These are phyloP conservation scores for Oscheius sp. DNA, from an alignment of 2,888 invertebrate genomes.

Conservation along the genomic window DNA sequence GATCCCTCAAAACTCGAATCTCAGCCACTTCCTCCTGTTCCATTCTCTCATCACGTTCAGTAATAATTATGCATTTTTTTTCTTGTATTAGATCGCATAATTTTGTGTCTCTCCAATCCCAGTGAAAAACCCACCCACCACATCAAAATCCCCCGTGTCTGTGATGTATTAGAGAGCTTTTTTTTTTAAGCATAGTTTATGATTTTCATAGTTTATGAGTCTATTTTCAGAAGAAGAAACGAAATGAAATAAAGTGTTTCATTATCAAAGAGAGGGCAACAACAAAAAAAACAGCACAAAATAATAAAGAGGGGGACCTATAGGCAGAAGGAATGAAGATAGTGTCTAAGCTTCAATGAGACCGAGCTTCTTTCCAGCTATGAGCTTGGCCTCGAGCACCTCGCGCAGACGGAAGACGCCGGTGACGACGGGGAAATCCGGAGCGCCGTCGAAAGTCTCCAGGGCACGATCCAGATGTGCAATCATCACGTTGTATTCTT, in stretches of 20 bases:
- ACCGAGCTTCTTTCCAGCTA: constrained; percentile 14
- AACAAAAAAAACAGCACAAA: constrained; percentile 6
- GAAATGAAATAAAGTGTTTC: too few species aligned
- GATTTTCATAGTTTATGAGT: background rate
- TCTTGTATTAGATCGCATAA: constrained; percentile 19
- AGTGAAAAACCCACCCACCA: constrained; percentile 16
- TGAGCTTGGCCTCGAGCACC: constrained; percentile 31
- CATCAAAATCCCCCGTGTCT: background rate
- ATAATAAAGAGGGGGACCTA: background rate
- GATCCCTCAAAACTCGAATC: constrained; percentile 36
- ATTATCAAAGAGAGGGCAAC: background rate
- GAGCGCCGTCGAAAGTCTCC: constrained; percentile 24
- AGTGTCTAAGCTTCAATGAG: background rate
- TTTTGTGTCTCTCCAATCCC: background rate
- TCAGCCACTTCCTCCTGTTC: background rate
- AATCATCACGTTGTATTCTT: constrained; percentile 8
- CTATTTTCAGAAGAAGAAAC: too few species aligned
- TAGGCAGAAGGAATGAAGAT: background rate
- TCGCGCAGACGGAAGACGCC: constrained; percentile 38
- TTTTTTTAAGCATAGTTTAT: constrained; percentile 1
- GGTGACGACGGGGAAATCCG: constrained; percentile 38
- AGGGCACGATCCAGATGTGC: constrained; percentile 21
- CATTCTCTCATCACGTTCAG: background rate
- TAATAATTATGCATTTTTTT: constrained; percentile 6
- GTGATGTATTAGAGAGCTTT: constrained; percentile 24